phyloP scores from a whole-genome alignment of 1,140 invertebrate species.

The Drosophila ananassae region DNA sequence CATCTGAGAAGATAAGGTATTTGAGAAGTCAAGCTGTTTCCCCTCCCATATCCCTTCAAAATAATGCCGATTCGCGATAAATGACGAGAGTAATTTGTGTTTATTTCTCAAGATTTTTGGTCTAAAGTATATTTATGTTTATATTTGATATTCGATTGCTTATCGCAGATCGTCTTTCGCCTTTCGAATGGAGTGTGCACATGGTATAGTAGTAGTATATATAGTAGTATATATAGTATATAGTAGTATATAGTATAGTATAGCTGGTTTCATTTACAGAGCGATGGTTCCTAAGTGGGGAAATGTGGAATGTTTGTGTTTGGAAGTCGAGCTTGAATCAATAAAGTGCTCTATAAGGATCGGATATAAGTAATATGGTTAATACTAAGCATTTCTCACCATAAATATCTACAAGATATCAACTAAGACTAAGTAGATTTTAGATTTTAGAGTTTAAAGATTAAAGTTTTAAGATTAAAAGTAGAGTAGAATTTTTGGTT shows the following conservation, averaged over 20 bases:
- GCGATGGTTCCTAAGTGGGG: background rate
- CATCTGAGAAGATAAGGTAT: too few relatives aligned
- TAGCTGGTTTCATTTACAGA: constrained; percentile 25
- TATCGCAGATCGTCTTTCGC: constrained; percentile 17
- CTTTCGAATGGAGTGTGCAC: constrained; percentile 28
- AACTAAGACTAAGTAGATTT: constrained; percentile 21
- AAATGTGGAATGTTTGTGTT: constrained; percentile 43
- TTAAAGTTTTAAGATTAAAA: background rate
- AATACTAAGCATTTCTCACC: constrained; percentile 58
- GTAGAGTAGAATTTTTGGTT: constrained; percentile 1
- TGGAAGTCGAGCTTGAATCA: background rate
- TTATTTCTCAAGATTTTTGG: constrained; percentile 13
- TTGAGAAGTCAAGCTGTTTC: background rate
- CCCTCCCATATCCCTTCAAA: background rate
- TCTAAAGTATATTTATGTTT: constrained; percentile 14
- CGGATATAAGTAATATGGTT: constrained; percentile 27
- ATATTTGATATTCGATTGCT: constrained; percentile 46
- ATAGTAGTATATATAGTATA: too few relatives aligned
- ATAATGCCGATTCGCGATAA: constrained; percentile 21
- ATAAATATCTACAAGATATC: constrained; percentile 61
- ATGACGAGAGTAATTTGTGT: constrained; percentile 8
- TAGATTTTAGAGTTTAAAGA: too few relatives aligned
- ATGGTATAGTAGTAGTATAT: too few relatives aligned
- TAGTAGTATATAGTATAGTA: too few relatives aligned
- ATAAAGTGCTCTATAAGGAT: background rate